A percentile compares a stretch with the other conserved stretches of the same genome.
Conservation (phyloP, 2,888 invertebrate genomes). For the Lepeophtheirus nordmannii region DNA sequence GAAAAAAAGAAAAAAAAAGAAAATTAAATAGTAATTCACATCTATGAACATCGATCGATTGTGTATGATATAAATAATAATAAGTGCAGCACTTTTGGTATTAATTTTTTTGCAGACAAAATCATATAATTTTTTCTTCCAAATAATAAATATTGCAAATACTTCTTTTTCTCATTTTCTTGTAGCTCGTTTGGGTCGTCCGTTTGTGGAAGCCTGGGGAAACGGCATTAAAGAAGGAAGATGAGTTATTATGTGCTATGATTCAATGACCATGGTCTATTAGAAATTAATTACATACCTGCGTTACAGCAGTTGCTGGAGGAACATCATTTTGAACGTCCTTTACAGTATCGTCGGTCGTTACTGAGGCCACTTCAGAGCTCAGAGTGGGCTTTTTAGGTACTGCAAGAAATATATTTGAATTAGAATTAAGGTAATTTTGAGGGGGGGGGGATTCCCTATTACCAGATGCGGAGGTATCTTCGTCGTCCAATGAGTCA, state of each 20-base stretch:
- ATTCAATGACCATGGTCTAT: too few species aligned
- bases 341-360: not conserved
- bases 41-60: too few species aligned
- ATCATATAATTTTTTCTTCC: not conserved
- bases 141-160: conserved; percentile 1
- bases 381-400: not conserved
- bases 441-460: too few species aligned
- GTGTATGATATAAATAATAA: too few species aligned
- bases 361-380: not conserved
- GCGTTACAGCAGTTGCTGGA: not conserved
- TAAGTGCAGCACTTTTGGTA: too few species aligned
- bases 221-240: not conserved
- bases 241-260: not conserved
- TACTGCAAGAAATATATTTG: not conserved
- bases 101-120: too few species aligned
- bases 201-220: not conserved
- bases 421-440: too few species aligned
- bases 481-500: not conserved
- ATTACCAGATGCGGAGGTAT: not conserved
- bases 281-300: not conserved
- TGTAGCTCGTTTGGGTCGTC: not conserved
- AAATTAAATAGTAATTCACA: too few species aligned
- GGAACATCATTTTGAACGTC: not conserved
- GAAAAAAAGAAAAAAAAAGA: too few species aligned
- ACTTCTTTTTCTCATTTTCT: not conserved